These are phyloP conservation scores for Collichthys lucidus DNA, from an alignment of 2,113 vertebrate species.

Conservation along the genomic window DNA sequence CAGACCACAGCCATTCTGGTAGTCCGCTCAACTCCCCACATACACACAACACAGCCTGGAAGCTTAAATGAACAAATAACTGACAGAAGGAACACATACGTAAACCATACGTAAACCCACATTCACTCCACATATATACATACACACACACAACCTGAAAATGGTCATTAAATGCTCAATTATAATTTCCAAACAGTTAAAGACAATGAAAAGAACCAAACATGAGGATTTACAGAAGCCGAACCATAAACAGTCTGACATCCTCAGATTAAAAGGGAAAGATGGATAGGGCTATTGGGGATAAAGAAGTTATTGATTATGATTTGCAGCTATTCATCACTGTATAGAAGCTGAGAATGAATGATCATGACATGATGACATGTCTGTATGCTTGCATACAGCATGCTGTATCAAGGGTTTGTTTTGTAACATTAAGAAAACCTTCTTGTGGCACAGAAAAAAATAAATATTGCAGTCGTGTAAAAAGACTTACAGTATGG, in stretches of 20 bases:
- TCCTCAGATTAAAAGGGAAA: constrained; percentile 36
- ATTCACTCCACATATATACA: constrained; percentile 19
- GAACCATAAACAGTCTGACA: constrained; percentile 35
- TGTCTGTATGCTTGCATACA: background rate
- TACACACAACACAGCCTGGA: constrained; percentile 19
- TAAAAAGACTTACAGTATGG: background rate
- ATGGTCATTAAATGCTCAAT: constrained; percentile 34
- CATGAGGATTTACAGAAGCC: constrained; percentile 33
- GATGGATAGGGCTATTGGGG: background rate
- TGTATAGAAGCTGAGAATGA: background rate
- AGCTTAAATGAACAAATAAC: constrained; percentile 64
- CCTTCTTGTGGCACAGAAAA: background rate
- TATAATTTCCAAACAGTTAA: constrained; percentile 43
- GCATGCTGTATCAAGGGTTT: background rate
- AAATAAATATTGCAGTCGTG: background rate
- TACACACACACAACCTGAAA: constrained; percentile 12
- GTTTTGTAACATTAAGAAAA: background rate
- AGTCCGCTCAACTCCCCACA: constrained; percentile 55
- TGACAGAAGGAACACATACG: constrained; percentile 42
- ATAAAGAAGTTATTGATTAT: constrained; percentile 6
- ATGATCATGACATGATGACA: background rate
- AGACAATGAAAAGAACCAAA: constrained; percentile 44
- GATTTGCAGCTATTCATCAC: background rate
- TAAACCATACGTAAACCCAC: constrained; percentile 20
- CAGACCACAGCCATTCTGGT: constrained; percentile 61